Evolutionary conservation across 2,797 vertebrate genomes (phyloP), one percentile per base, ranked within the genome.

Genomic region (Sebastes jordani): DNA sequence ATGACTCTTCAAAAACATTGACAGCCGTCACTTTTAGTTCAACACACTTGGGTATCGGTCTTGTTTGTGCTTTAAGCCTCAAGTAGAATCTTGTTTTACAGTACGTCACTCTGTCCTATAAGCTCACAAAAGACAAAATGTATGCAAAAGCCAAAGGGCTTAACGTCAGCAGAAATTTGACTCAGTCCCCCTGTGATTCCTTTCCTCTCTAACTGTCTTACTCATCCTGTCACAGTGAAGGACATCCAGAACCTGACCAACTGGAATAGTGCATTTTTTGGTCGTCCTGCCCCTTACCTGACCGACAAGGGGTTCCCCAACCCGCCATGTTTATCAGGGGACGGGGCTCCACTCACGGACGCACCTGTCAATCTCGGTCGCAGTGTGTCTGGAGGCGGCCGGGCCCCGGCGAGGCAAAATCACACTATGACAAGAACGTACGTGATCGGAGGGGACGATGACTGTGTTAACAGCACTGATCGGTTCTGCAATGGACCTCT

Each of bases 401-500:
- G 10, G 23, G 67, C 60, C 13, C 29, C 3, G 8, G 20, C 58
- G 79, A 86, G 59, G 59, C 18, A 22, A n/a, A 83, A 81, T 72
- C 49, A 74, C 52, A 76, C 62, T 6, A n/a, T 2, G 1, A 14
- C 71, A 18, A 96, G 93, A 65, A 94, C 92, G 0, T 99, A 99
- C 63, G 92, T 97, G 74, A 99, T 99, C 60, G 98, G 98, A 70
- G 94, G 90, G 70, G 95, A 97, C 18, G 89, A 96, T 38, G 83
- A 93, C 6, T 99, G 98, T 74, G 87, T 95, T 89, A 92, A 96
- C 74, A 95, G 93, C 90, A 95, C 97, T 71, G 88, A 96, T 11
- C 80, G 92, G 82, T 94, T 97, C 87, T 99, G 99, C 90, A 99
- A 99, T 49, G 99, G 99, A 32, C 98, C 97, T 36, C 89, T 99